Conservation (phyloP, 2,888 invertebrate species). For the Pandemis heparana region DNA sequence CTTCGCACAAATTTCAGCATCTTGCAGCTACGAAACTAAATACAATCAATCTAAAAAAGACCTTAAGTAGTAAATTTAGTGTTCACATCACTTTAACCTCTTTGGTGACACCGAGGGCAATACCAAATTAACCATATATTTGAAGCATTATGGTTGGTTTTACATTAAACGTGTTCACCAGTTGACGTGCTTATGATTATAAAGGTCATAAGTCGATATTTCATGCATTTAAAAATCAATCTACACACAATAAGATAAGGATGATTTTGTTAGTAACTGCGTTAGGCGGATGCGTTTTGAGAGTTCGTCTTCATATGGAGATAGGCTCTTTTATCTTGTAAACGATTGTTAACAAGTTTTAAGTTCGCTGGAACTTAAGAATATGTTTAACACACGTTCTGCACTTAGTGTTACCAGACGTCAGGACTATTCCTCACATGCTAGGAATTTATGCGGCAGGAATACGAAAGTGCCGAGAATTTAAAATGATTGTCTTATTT, state of each 20-base stretch:
- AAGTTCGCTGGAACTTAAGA: background rate
- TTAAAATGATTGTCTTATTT: too few relatives aligned
- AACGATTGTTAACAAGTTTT: constrained; percentile 24
- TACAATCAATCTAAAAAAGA: background rate
- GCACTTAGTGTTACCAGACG: background rate
- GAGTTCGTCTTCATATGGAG: background rate
- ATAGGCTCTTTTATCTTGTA: constrained; percentile 11
- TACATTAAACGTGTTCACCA: background rate
- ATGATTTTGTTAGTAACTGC: background rate
- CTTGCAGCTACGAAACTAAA: background rate
- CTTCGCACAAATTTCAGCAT: background rate
- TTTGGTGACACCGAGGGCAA: background rate
- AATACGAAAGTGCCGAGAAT: too few relatives aligned
- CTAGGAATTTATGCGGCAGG: too few relatives aligned
- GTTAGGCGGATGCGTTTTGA: background rate
- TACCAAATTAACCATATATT: background rate
- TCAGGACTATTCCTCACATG: too few relatives aligned
- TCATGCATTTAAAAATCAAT: background rate
- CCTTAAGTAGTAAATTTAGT: background rate
- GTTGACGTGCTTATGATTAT: background rate
- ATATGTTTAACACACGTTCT: background rate
- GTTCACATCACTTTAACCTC: background rate
- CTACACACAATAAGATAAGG: background rate
- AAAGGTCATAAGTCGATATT: background rate
- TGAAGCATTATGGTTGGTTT: background rate